phyloP scores from a whole-genome alignment of 92 coral and sea anemone species.

The Parazoanthus darwini region DNA sequence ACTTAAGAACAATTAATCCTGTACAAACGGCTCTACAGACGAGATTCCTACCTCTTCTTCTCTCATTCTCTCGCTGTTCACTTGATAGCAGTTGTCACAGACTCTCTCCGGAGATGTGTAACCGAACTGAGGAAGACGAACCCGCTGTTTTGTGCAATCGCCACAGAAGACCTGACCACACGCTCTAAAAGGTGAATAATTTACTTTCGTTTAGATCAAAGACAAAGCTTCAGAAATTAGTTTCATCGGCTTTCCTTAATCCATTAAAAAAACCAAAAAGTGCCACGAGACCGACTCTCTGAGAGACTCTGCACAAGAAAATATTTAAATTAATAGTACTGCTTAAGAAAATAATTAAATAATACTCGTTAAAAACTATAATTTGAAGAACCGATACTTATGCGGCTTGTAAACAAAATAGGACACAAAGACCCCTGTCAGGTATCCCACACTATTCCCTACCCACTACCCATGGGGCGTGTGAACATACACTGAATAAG shows the following conservation, averaged over 20 bases:
- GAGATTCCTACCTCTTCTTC: slow-evolving; percentile 65
- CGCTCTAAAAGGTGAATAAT: slow-evolving; percentile 59
- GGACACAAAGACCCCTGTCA: too few relatives aligned
- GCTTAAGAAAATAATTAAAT: too few relatives aligned
- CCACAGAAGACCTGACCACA: slow-evolving; percentile 99
- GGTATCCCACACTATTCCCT: too few relatives aligned
- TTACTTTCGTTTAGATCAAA: neutral
- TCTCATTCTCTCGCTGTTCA: slow-evolving; percentile 53
- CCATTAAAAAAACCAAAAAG: too few relatives aligned
- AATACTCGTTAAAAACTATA: too few relatives aligned
- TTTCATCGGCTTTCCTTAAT: neutral
- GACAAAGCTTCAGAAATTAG: neutral
- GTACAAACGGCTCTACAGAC: too few relatives aligned
- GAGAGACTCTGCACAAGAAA: neutral
- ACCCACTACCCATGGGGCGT: too few relatives aligned
- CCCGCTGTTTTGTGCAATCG: slow-evolving; percentile 86
- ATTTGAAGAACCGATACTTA: neutral
- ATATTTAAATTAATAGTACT: too few relatives aligned
- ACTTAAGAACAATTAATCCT: slow-evolving; percentile 68
- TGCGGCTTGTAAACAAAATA: too few relatives aligned
- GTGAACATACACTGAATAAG: too few relatives aligned
- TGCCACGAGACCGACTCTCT: neutral
- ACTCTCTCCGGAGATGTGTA: slow-evolving; percentile 91
- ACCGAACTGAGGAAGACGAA: slow-evolving; percentile 81
- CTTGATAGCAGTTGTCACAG: slow-evolving; percentile 88